Percentiles rank a stretch among this genome's conserved stretches.
Conservation (phyloP, 2,113 vertebrate species). For the Eubucco bourcierii region DNA sequence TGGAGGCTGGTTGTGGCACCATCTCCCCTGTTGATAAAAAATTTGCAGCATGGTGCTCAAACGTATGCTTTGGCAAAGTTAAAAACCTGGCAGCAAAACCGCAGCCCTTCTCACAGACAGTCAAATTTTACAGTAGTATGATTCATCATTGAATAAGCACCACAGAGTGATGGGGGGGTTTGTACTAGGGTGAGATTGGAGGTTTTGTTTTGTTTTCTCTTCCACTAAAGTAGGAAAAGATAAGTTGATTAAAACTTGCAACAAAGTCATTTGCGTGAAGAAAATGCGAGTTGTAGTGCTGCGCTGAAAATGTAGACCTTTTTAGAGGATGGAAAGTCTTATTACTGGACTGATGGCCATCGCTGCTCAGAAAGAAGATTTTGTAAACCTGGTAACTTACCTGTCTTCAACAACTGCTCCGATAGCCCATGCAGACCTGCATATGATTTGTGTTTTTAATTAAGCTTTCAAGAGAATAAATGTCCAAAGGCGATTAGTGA, state of each 20-base stretch:
- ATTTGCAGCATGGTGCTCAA: background rate
- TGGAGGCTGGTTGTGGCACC: background rate
- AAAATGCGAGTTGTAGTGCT: background rate
- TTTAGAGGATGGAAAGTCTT: background rate
- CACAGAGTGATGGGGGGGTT: background rate
- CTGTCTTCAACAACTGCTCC: background rate
- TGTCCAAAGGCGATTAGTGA: background rate
- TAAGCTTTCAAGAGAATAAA: slow-evolving; percentile 27
- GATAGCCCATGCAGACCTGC: background rate
- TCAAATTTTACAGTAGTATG: background rate
- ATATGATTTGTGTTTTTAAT: slow-evolving; percentile 22
- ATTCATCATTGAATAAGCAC: background rate
- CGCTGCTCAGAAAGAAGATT: background rate
- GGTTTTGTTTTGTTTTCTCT: background rate
- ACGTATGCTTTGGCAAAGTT: background rate
- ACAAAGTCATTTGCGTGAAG: rapidly evolving
- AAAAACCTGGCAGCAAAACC: background rate
- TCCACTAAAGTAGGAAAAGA: background rate
- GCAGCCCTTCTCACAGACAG: background rate
- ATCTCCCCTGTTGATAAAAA: background rate
- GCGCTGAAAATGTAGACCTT: background rate
- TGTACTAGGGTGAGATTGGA: background rate
- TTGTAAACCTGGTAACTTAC: background rate
- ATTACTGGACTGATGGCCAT: background rate
- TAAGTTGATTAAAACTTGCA: background rate